Percentiles rank a stretch among this genome's conserved stretches.
Conservation (phyloP, 1,140 invertebrate genomes). For the Amyelois transitella region DNA sequence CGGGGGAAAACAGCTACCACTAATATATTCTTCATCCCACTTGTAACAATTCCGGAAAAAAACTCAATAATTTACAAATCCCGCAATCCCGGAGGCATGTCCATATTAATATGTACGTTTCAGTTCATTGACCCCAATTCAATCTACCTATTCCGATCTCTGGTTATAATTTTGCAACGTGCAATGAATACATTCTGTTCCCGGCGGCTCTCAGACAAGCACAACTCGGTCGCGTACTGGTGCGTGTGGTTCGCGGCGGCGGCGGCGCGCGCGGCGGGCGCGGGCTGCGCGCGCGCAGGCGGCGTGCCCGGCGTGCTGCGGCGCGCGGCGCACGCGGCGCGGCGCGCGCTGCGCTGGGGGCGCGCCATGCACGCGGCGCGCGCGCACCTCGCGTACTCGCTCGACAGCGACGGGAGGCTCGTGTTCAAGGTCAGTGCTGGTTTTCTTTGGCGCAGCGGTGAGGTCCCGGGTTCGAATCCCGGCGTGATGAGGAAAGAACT, state of each 20-base stretch:
- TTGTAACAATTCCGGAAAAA: no score
- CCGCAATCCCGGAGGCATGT: no score
- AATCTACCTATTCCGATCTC: no score
- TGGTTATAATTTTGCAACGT: no score
- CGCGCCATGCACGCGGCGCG: constrained; percentile 41
- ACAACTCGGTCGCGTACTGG: constrained; percentile 25
- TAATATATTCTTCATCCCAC: no score
- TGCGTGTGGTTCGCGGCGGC: constrained; percentile 31
- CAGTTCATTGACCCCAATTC: no score
- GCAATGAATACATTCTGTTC: background rate
- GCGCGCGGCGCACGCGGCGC: constrained; percentile 28
- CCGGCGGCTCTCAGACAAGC: constrained; percentile 19
- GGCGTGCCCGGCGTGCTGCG: constrained; percentile 27
- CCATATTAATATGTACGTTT: no score
- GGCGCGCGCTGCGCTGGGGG: constrained; percentile 38
- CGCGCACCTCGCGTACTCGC: constrained; percentile 28
- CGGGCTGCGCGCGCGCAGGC: constrained; percentile 13
- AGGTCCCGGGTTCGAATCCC: background rate
- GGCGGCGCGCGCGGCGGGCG: constrained; percentile 24
- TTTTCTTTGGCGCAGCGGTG: background rate
- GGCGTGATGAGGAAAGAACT: no score
- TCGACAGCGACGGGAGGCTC: constrained; percentile 20
- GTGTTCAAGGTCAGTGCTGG: constrained; percentile 29
- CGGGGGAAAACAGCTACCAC: no score
- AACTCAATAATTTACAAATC: no score